Evolutionary conservation across 2,113 vertebrate species (phyloP), one percentile per base, ranked within the genome.

Genomic region (Coryphaenoides rupestris): DNA sequence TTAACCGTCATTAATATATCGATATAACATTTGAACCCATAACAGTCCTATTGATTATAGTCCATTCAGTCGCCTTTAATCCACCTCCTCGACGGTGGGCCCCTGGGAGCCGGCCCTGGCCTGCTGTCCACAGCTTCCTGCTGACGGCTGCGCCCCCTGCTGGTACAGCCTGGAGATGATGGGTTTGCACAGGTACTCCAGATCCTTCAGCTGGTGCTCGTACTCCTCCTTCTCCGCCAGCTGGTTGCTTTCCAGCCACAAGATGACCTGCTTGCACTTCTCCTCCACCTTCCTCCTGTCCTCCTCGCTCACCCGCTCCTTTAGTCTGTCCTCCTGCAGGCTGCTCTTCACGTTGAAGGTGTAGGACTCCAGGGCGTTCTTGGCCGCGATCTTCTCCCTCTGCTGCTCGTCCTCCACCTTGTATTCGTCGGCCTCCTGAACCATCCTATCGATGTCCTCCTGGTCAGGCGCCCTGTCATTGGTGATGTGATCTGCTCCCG

Each of bases 131-230:
- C 47, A 50, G 47, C 47, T 50, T 14, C 47, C 47, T n/a, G 47
- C n/a, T 16, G 47, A n/a, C n/a, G n/a, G n/a, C n/a, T n/a, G 47
- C 47, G 17, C n/a, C 17, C 47, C 47, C n/a, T 16, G 15, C 47
- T 50, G 47, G n/a, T 50, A 50, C 47, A 50, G n/a, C 17, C n/a
- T 50, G 47, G 47, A 50, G 47, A 50, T 50, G 47, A 50, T 50
- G 47, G 47, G 47, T 14, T n/a, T 50, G 13, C 47, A 50, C 47
- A 50, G 15, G 15, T 50, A 17, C 47, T 50, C 47, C 47, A 50
- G 13, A 14, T 50, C 17, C n/a, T 50, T 50, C 47, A 50, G n/a
- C 47, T 50, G 47, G n/a, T 50, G 47, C 17, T 50, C 15, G 47
- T 50, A 50, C n/a, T 50, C 47, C 47, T 50, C 47, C 13, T 16